phyloP scores from a whole-genome alignment of 2,797 vertebrate species.

The Dryobates pubescens region DNA sequence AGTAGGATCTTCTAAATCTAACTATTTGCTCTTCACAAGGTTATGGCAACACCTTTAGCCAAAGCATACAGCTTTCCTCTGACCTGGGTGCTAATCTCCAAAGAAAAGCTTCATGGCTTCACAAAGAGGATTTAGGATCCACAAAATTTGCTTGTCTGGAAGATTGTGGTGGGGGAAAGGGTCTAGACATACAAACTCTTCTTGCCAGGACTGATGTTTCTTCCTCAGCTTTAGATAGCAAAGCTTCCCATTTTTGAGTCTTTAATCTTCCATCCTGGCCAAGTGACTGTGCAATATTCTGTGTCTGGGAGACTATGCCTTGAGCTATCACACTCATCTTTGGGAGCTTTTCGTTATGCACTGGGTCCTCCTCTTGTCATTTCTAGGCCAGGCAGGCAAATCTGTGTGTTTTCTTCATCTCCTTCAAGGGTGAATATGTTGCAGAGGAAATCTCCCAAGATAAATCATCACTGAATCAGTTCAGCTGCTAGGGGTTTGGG shows the following conservation, averaged over 20 bases:
- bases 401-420: conserved; percentile 13
- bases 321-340: background rate
- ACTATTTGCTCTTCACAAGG: background rate
- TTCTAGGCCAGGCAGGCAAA: background rate
- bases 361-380: background rate
- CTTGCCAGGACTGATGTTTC: conserved; percentile 12
- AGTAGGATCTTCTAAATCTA: background rate
- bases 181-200: background rate
- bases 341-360: background rate
- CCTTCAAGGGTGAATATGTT: background rate
- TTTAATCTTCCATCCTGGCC: background rate
- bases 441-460: conserved; percentile 18
- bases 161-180: background rate
- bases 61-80: background rate
- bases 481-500: conserved; percentile 16
- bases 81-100: background rate
- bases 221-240: background rate
- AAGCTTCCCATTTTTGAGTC: background rate
- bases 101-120: conserved; percentile 6
- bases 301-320: background rate
- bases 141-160: conserved; percentile 4
- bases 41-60: background rate
- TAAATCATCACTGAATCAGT: conserved; percentile 30
- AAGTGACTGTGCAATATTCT: background rate
- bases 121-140: background rate